Evolutionary conservation across 2,113 vertebrate species (phyloP).

Genomic region (Thermophis baileyi): DNA sequence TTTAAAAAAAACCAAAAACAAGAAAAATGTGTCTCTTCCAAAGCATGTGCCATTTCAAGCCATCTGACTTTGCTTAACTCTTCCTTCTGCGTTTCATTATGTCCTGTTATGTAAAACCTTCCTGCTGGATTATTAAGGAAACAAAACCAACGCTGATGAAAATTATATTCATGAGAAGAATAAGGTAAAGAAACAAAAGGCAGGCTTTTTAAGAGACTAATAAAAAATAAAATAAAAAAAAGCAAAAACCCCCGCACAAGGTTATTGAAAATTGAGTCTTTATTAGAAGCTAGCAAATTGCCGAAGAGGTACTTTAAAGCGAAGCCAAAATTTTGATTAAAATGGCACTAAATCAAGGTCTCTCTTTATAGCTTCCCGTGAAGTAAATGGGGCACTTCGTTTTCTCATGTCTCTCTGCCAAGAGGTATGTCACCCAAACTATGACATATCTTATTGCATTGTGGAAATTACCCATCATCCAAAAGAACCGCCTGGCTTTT

Average conservation of each 20-base stretch:
- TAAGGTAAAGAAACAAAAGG: slow-evolving; percentile 23
- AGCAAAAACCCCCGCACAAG: slow-evolving; percentile 35
- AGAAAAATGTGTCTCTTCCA: not conserved
- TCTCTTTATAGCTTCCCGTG: not conserved
- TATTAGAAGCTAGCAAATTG: slow-evolving; percentile 1
- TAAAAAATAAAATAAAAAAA: not conserved
- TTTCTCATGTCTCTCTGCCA: not conserved
- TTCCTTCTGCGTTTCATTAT: not conserved
- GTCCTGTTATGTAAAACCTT: not conserved
- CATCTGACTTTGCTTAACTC: not conserved
- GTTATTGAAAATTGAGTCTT: slow-evolving; percentile 9
- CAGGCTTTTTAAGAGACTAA: slow-evolving; percentile 5
- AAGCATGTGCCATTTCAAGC: not conserved
- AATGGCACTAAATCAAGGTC: slow-evolving; percentile 17
- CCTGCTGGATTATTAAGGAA: not conserved
- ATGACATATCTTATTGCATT: not conserved
- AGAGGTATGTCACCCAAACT: not conserved
- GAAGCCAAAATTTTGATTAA: slow-evolving; percentile 54
- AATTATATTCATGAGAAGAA: slow-evolving; percentile 7
- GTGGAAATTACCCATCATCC: not conserved
- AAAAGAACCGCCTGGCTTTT: not conserved
- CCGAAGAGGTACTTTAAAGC: slow-evolving; percentile 23
- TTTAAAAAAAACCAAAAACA: not conserved
- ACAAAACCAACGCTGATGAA: not conserved
- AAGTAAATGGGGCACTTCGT: not conserved